phyloP scores from a whole-genome alignment of 2,888 invertebrate genomes.

The Deladenus siricidicola region DNA sequence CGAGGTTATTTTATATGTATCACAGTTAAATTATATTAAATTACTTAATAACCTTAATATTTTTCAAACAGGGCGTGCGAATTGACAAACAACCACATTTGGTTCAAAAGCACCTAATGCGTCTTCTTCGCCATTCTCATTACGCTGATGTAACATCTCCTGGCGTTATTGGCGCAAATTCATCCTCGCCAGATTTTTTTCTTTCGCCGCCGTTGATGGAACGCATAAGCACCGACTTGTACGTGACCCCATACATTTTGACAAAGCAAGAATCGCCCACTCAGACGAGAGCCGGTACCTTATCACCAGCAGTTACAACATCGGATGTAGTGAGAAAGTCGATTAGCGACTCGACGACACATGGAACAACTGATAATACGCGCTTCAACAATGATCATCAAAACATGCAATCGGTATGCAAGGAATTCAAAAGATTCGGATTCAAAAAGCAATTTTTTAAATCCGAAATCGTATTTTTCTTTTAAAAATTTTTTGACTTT shows the following conservation, averaged over 20 bases:
- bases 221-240: background rate
- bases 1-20: background rate
- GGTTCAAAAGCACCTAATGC: slow-evolving; percentile 16
- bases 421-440: too few relatives aligned
- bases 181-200: background rate
- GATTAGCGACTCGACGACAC: too few relatives aligned
- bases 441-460: too few relatives aligned
- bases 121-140: slow-evolving; percentile 24
- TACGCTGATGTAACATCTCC: slow-evolving; percentile 15
- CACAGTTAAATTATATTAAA: background rate
- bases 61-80: slow-evolving; percentile 10
- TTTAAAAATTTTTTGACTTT: too few relatives aligned
- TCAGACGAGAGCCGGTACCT: too few relatives aligned
- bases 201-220: background rate
- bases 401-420: too few relatives aligned
- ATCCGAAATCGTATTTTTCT: too few relatives aligned
- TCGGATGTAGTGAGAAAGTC: too few relatives aligned
- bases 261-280: background rate
- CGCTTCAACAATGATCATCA: too few relatives aligned
- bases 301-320: too few relatives aligned
- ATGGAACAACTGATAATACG: too few relatives aligned
- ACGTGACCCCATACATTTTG: background rate
- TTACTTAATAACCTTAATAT: background rate
- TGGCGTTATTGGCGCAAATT: slow-evolving; percentile 3
- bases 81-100: slow-evolving; percentile 19